Conservation (phyloP, 2,797 vertebrate species). For the Pachyuromys duprasi region DNA sequence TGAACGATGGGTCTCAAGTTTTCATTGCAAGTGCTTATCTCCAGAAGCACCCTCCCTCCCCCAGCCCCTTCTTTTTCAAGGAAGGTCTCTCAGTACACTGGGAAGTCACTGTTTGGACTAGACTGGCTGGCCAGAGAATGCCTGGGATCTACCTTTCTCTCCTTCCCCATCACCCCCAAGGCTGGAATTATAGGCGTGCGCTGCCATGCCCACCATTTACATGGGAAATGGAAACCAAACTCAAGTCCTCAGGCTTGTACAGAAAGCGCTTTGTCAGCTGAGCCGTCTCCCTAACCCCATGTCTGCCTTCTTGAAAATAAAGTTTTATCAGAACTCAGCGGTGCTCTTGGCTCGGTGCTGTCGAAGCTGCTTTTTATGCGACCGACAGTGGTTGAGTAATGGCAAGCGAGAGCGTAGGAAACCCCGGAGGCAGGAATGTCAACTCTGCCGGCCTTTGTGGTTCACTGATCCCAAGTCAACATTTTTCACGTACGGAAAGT, state of each 20-base stretch:
- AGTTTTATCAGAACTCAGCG: constrained; percentile 43
- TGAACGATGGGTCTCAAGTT: background rate
- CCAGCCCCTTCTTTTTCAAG: background rate
- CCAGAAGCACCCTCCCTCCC: too few relatives aligned
- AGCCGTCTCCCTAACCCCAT: background rate
- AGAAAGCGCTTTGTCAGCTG: background rate
- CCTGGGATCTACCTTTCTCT: background rate
- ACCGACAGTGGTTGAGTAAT: background rate
- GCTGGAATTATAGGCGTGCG: background rate
- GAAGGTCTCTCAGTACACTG: background rate
- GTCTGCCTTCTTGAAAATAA: background rate
- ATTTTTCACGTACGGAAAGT: constrained; percentile 22
- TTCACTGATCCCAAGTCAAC: constrained; percentile 8
- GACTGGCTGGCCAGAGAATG: background rate
- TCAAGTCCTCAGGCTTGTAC: background rate
- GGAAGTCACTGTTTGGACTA: background rate
- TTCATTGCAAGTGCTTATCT: background rate
- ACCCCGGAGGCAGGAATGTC: background rate
- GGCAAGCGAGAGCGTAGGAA: background rate
- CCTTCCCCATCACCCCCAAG: background rate
- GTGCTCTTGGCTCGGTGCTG: background rate
- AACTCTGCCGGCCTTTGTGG: background rate
- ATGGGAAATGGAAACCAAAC: too few relatives aligned
- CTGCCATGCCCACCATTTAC: background rate
- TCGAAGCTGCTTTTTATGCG: background rate